A percentile compares a stretch with the other conserved stretches of the same genome.
phyloP scores from a whole-genome alignment of 2,797 vertebrate species.

The Streptopelia turtur region DNA sequence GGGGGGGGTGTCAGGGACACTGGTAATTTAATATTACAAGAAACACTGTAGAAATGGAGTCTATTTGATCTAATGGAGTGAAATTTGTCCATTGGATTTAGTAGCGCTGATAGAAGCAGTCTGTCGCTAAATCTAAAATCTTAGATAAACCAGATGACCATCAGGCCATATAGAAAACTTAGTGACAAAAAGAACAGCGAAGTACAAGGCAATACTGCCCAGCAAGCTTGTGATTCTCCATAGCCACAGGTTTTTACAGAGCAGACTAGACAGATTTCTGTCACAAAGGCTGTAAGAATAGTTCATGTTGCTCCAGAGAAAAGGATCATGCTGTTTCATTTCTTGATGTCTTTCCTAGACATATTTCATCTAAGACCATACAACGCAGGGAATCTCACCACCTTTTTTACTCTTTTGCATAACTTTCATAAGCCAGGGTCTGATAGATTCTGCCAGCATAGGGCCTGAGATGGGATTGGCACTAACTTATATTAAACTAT shows the following conservation, averaged over 20 bases:
- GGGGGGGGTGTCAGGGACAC: background rate
- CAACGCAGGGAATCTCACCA: background rate
- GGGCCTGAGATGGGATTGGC: background rate
- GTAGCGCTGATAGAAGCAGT: background rate
- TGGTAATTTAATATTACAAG: background rate
- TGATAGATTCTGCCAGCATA: background rate
- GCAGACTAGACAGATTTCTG: background rate
- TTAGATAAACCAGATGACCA: background rate
- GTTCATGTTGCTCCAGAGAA: background rate
- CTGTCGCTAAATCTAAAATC: background rate
- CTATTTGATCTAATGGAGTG: background rate
- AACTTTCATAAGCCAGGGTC: background rate
- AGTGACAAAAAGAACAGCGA: background rate
- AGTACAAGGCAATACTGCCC: background rate
- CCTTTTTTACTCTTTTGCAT: background rate
- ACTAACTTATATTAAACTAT: background rate
- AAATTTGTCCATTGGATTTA: background rate
- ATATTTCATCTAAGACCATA: background rate
- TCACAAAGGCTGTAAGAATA: background rate
- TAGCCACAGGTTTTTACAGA: background rate
- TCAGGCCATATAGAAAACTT: background rate
- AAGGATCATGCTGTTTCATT: background rate
- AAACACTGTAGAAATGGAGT: background rate
- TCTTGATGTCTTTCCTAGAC: background rate
- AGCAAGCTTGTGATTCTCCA: background rate